Evolutionary conservation across 2,888 invertebrate species (phyloP).

Genomic region (Apeira syringaria): DNA sequence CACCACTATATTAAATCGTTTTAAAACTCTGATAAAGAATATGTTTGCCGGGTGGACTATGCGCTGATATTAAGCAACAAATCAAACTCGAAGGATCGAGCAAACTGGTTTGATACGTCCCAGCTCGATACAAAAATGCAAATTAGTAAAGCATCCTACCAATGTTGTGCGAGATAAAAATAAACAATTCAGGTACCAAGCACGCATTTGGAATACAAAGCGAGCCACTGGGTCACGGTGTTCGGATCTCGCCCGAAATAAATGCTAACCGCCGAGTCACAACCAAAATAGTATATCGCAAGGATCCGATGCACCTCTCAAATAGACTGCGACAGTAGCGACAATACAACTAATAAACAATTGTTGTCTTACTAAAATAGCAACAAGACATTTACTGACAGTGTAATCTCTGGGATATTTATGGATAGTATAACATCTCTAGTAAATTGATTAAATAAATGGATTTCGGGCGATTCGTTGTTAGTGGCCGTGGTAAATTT

Average conservation of each 20-base stretch:
- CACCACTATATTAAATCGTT: no score
- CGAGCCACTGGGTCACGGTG: slow-evolving; percentile 71
- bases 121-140: slow-evolving; percentile 17
- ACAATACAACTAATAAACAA: slow-evolving; percentile 1
- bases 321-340: slow-evolving; percentile 13
- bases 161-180: slow-evolving; percentile 38
- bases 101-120: slow-evolving; percentile 17
- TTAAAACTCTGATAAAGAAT: no score
- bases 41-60: no score
- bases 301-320: slow-evolving; percentile 41
- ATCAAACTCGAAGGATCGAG: slow-evolving; percentile 5
- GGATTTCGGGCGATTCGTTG: no score
- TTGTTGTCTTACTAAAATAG: no score
- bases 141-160: slow-evolving; percentile 21
- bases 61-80: not conserved
- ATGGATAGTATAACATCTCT: no score
- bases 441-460: no score
- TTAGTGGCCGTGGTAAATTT: no score
- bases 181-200: slow-evolving; percentile 49
- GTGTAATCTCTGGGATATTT: no score
- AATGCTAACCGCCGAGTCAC: slow-evolving; percentile 51
- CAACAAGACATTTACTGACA: no score
- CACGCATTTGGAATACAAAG: slow-evolving; percentile 60
- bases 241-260: slow-evolving; percentile 64
- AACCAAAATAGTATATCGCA: slow-evolving; percentile 60